Evolutionary conservation across 2,888 invertebrate genomes (phyloP).

Genomic region (Heliconius ismenius): DNA sequence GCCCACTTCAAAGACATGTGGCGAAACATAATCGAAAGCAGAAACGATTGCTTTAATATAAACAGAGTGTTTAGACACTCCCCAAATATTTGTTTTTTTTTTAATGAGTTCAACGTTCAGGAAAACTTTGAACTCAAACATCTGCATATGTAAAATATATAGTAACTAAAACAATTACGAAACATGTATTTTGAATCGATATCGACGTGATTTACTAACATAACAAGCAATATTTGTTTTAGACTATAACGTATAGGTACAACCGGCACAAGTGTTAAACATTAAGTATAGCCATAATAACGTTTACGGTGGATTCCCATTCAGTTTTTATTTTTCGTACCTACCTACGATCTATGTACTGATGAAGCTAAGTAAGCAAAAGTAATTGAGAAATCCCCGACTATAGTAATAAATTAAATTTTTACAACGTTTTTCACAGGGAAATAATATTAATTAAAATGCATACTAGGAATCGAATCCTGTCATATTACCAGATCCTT

Average conservation of each 20-base stretch:
- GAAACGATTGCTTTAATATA: background rate
- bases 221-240: background rate
- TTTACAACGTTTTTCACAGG: too few species aligned
- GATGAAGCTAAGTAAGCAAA: background rate
- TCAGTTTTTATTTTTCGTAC: slow-evolving; percentile 7
- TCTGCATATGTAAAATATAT: background rate
- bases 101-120: background rate
- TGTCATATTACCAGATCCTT: background rate
- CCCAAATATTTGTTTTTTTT: background rate
- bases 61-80: background rate
- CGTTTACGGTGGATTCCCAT: background rate
- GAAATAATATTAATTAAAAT: background rate
- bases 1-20: background rate
- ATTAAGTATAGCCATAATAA: slow-evolving; percentile 4
- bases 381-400: background rate
- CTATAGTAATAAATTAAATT: background rate
- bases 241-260: background rate
- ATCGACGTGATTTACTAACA: background rate
- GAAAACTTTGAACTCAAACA: background rate
- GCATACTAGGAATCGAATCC: background rate
- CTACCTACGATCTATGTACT: background rate
- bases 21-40: background rate
- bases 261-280: background rate
- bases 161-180: background rate
- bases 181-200: background rate